Conservation (phyloP, 1,140 invertebrate genomes). For the Teleopsis dalmanni region DNA sequence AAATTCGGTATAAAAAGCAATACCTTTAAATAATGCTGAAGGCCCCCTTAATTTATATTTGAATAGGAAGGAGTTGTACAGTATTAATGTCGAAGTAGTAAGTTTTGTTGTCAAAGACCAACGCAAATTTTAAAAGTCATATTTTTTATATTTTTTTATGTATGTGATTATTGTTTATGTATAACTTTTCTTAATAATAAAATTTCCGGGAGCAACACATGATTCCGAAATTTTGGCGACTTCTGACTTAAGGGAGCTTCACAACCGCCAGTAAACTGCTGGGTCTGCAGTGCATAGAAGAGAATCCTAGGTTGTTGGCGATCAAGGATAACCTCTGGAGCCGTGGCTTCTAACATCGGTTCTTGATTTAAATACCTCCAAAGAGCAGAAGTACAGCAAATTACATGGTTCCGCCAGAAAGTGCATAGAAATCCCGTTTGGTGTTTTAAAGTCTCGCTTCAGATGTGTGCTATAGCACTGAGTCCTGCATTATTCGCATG, state of each 20-base stretch:
- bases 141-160: too few species aligned
- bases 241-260: background rate
- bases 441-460: background rate
- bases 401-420: background rate
- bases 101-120: too few species aligned
- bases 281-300: background rate
- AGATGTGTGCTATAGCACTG: background rate
- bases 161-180: too few species aligned
- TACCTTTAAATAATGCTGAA: too few species aligned
- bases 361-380: background rate
- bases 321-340: constrained; percentile 2
- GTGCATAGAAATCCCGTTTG: background rate
- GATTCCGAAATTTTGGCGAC: too few species aligned
- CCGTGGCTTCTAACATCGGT: background rate
- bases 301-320: background rate
- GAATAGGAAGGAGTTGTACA: background rate
- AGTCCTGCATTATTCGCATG: background rate
- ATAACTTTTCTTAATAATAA: too few species aligned
- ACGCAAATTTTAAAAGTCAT: too few species aligned
- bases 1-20: background rate
- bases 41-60: too few species aligned
- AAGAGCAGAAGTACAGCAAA: background rate
- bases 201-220: too few species aligned
- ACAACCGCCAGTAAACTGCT: background rate
- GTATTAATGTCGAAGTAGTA: background rate